Conservation (phyloP, 2,888 invertebrate species). For the Ctena decussata region DNA sequence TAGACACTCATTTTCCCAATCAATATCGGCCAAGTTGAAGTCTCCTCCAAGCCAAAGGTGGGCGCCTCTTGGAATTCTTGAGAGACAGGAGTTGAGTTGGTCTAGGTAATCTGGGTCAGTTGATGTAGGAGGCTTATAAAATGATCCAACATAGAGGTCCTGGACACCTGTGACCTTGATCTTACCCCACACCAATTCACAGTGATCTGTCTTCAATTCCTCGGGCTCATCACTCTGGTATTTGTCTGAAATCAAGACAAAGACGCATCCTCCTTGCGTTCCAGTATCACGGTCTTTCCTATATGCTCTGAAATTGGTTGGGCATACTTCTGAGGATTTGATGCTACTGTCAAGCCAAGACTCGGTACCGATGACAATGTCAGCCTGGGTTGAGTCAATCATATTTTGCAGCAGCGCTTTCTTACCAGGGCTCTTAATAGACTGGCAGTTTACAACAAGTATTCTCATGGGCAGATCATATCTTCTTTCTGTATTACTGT, state of each 20-base stretch:
- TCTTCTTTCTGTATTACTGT: no score
- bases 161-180: constrained; percentile 28
- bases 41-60: no score
- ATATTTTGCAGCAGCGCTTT: no score
- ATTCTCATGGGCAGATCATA: not conserved
- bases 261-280: constrained; percentile 11
- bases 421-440: constrained; percentile 8
- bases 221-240: constrained; percentile 27
- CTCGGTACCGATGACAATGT: constrained; percentile 26
- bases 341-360: constrained; percentile 18
- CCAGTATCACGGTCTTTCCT: constrained; percentile 4
- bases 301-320: constrained; percentile 25
- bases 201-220: constrained; percentile 27
- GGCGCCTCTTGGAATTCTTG: constrained; percentile 22
- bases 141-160: constrained; percentile 38
- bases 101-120: constrained; percentile 24
- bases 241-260: constrained; percentile 25
- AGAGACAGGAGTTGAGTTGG: not conserved
- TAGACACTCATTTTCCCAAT: constrained; percentile 23
- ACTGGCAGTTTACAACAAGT: constrained; percentile 23
- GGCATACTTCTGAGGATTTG: constrained; percentile 32
- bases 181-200: constrained; percentile 35
- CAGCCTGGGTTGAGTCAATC: no score
- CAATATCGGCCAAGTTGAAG: no score
- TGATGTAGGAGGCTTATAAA: constrained; percentile 42